phyloP scores from a whole-genome alignment of 2,888 invertebrate genomes.

The Eledona agricola region DNA sequence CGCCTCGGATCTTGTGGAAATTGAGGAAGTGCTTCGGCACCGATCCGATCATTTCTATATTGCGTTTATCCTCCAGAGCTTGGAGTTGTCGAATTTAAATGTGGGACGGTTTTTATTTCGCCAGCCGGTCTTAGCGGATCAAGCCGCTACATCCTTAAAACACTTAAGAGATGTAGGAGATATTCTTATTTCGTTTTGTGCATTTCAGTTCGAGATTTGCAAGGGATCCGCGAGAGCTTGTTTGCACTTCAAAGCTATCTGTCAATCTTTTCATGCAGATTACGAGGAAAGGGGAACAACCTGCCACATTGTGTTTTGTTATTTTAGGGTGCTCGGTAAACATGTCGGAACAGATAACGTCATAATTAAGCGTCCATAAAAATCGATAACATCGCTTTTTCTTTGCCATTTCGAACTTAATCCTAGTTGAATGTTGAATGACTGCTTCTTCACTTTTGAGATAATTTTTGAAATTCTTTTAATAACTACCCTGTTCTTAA shows the following conservation, averaged over 20 bases:
- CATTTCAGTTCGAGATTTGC: slow-evolving; percentile 29
- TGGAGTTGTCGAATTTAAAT: slow-evolving; percentile 12
- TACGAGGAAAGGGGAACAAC: slow-evolving; percentile 35
- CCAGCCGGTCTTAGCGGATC: slow-evolving; percentile 14
- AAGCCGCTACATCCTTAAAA: slow-evolving; percentile 23
- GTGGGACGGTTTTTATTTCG: slow-evolving; percentile 20
- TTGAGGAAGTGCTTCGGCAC: slow-evolving; percentile 36
- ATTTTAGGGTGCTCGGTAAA: slow-evolving; percentile 26
- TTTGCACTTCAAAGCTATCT: slow-evolving; percentile 59
- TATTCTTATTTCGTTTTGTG: slow-evolving; percentile 35
- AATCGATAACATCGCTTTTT: too few species aligned
- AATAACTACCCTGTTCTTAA: too few species aligned
- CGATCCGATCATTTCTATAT: slow-evolving; percentile 33
- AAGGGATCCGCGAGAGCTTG: slow-evolving; percentile 47
- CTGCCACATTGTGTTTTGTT: slow-evolving; percentile 29
- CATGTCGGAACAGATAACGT: too few species aligned
- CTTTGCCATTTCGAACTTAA: too few species aligned
- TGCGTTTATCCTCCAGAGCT: slow-evolving; percentile 25
- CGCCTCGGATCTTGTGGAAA: slow-evolving; percentile 35
- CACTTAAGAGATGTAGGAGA: slow-evolving; percentile 31
- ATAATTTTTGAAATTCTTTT: too few species aligned
- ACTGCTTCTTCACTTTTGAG: too few species aligned
- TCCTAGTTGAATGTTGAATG: too few species aligned
- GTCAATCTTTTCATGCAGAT: slow-evolving; percentile 54
- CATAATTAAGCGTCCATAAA: too few species aligned